phyloP scores from a whole-genome alignment of 1,140 invertebrate genomes.

The Caenorhabditis tropicalis region DNA sequence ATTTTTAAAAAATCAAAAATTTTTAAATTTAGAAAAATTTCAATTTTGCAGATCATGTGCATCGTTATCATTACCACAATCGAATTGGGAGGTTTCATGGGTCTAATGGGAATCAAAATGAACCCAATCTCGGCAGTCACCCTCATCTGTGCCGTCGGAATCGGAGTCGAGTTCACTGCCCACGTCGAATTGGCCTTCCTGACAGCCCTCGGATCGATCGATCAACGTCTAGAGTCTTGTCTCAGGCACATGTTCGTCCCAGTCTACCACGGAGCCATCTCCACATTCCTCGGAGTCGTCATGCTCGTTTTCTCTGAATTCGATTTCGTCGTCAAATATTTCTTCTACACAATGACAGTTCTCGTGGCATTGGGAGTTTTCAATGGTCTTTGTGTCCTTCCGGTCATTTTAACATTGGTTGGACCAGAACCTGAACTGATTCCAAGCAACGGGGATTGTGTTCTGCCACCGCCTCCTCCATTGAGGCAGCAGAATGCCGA shows the following conservation, averaged over 20 bases:
- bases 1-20: too few relatives aligned
- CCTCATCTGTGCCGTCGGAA: slow-evolving; percentile 84
- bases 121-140: slow-evolving; percentile 88
- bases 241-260: slow-evolving; percentile 83
- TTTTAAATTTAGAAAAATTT: slow-evolving; percentile 72
- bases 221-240: slow-evolving; percentile 80
- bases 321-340: slow-evolving; percentile 91
- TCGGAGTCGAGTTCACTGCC: slow-evolving; percentile 86
- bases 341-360: slow-evolving; percentile 84
- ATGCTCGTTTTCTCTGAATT: slow-evolving; percentile 91
- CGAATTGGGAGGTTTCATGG: slow-evolving; percentile 86
- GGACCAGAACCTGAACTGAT: slow-evolving; percentile 83
- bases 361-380: slow-evolving; percentile 84
- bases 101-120: slow-evolving; percentile 77
- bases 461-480: slow-evolving; percentile 37
- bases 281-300: slow-evolving; percentile 81
- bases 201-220: slow-evolving; percentile 83
- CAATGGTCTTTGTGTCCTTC: slow-evolving; percentile 90
- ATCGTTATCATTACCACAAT: slow-evolving; percentile 77
- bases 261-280: slow-evolving; percentile 83
- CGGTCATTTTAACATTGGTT: slow-evolving; percentile 84
- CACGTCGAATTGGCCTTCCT: slow-evolving; percentile 86
- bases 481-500: slow-evolving; percentile 44
- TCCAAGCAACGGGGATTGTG: not conserved
- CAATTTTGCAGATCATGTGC: slow-evolving; percentile 61